phyloP scores from a whole-genome alignment of 2,113 vertebrate genomes.

The Ictidomys tridecemlineatus region DNA sequence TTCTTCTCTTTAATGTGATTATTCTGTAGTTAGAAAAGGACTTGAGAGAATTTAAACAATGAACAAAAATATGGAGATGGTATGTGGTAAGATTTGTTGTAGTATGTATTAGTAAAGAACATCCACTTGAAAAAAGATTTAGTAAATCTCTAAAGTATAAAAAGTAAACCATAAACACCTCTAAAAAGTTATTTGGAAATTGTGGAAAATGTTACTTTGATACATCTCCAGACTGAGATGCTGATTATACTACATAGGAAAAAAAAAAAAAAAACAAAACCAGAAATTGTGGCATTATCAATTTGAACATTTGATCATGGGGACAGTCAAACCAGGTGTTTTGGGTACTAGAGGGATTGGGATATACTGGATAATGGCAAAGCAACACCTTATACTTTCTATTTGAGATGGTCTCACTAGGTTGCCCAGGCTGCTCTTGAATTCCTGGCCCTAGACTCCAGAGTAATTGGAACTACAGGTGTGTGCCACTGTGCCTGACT shows the following conservation, averaged over 20 bases:
- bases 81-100: background rate
- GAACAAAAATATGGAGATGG: constrained; percentile 32
- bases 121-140: constrained; percentile 21
- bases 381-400: background rate
- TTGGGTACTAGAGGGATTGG: background rate
- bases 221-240: background rate
- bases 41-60: constrained; percentile 34
- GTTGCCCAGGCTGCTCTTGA: background rate
- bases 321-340: background rate
- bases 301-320: background rate
- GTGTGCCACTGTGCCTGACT: background rate
- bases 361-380: background rate
- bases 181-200: constrained; percentile 29
- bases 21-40: background rate
- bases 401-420: background rate
- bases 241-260: background rate
- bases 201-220: constrained; percentile 28
- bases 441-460: background rate
- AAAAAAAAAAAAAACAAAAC: background rate
- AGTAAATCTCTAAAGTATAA: constrained; percentile 19
- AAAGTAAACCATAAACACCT: background rate
- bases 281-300: background rate
- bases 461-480: background rate
- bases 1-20: background rate
- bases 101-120: constrained; percentile 6